These are phyloP conservation scores for Morone chrysops DNA, from an alignment of 2,113 vertebrate species.

Conservation along the genomic window DNA sequence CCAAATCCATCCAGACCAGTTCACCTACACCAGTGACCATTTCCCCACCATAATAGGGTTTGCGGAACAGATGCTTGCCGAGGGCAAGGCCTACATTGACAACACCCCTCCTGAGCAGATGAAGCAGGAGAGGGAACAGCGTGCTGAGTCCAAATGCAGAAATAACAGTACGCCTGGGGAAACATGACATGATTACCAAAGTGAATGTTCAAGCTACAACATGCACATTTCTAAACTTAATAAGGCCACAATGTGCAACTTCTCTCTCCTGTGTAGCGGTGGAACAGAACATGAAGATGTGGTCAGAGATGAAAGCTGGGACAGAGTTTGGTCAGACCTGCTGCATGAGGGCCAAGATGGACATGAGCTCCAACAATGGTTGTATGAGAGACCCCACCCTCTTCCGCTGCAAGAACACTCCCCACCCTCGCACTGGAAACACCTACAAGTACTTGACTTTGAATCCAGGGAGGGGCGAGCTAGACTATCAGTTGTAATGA, in stretches of 20 bases:
- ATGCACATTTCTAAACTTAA: not conserved
- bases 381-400: slow-evolving; percentile 97
- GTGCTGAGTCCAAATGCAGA: slow-evolving; percentile 90
- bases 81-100: slow-evolving; percentile 96
- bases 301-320: slow-evolving; percentile 97
- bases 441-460: slow-evolving; percentile 87
- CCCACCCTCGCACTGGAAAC: slow-evolving; percentile 93
- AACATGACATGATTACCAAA: not conserved
- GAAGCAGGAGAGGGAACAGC: slow-evolving; percentile 96
- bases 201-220: not conserved
- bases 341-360: slow-evolving; percentile 97
- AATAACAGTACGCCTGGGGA: slow-evolving; percentile 85
- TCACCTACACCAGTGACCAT: slow-evolving; percentile 98
- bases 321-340: slow-evolving; percentile 91
- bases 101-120: slow-evolving; percentile 95
- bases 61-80: slow-evolving; percentile 91
- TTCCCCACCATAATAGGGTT: slow-evolving; percentile 91
- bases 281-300: slow-evolving; percentile 96
- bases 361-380: slow-evolving; percentile 98
- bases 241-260: not conserved
- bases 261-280: slow-evolving; percentile 82
- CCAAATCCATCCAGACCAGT: slow-evolving; percentile 96
- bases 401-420: slow-evolving; percentile 95
- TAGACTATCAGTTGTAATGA: not conserved
- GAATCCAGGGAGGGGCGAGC: not conserved